Percentiles rank a stretch among this genome's conserved stretches.
Conservation (phyloP, 2,113 vertebrate species). For the Mellivora capensis region DNA sequence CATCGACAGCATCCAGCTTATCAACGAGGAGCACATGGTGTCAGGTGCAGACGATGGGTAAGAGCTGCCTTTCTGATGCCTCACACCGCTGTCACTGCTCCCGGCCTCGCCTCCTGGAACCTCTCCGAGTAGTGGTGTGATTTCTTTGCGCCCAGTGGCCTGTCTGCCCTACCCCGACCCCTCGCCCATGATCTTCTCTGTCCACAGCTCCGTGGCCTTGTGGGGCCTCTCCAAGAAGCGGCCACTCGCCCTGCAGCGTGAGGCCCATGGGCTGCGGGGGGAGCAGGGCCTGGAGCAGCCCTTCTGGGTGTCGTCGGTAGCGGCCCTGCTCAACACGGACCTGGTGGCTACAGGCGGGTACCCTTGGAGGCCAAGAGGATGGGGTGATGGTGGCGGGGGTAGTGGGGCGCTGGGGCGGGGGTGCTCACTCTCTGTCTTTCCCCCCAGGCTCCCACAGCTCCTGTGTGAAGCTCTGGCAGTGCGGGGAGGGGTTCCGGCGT, state of each 20-base stretch:
- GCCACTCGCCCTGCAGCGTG: constrained; percentile 87
- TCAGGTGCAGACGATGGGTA: constrained; percentile 95
- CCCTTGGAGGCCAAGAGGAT: background rate
- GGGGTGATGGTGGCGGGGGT: fast-evolving
- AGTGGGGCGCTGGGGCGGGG: fast-evolving
- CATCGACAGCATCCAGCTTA: constrained; percentile 95
- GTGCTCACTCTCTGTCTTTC: background rate
- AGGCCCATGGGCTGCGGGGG: constrained; percentile 88
- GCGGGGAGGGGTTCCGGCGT: constrained; percentile 87
- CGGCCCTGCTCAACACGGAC: constrained; percentile 91
- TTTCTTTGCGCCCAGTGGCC: background rate
- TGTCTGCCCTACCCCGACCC: background rate
- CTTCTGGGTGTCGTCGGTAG: constrained; percentile 89
- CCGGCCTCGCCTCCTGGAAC: background rate
- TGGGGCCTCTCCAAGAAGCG: constrained; percentile 97
- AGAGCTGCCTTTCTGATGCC: constrained; percentile 4
- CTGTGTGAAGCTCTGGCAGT: constrained; percentile 91
- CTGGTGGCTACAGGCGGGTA: constrained; percentile 90
- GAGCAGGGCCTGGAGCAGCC: constrained; percentile 86
- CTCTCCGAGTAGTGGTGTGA: background rate
- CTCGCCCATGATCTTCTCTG: background rate
- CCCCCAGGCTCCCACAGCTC: constrained; percentile 90
- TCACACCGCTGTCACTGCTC: background rate
- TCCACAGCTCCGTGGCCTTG: constrained; percentile 88
- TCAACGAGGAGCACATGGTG: constrained; percentile 97